Conservation (phyloP, 2,888 invertebrate species). For the Podabrus alpinus region DNA sequence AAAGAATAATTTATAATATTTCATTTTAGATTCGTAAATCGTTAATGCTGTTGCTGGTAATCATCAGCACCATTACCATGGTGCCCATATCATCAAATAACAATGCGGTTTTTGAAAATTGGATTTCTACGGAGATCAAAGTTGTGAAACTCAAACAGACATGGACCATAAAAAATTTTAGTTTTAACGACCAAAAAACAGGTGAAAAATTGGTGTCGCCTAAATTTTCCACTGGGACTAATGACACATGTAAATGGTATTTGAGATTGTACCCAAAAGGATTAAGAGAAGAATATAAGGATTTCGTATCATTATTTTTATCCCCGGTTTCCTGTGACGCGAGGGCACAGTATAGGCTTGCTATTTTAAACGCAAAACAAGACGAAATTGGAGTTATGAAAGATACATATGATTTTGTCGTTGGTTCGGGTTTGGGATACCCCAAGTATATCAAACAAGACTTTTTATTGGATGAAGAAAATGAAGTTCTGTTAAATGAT, state of each 20-base stretch:
- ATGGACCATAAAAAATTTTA: conserved; percentile 99
- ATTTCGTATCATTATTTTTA: conserved; percentile 98
- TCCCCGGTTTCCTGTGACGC: conserved; percentile 99
- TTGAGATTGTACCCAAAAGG: conserved; percentile 99
- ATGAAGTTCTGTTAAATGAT: conserved; percentile 97
- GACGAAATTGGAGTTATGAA: conserved; percentile 99
- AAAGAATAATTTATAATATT: not conserved
- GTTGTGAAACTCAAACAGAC: conserved; percentile 99
- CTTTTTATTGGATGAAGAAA: conserved; percentile 97
- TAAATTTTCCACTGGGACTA: conserved; percentile 98
- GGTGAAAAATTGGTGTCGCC: conserved; percentile 99
- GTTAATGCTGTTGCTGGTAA: not conserved
- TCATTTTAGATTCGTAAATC: not conserved
- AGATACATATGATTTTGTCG: conserved; percentile 94
- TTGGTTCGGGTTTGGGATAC: conserved; percentile 99
- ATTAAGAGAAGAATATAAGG: conserved; percentile 99
- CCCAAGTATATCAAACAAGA: conserved; percentile 99
- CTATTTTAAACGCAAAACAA: conserved; percentile 98
- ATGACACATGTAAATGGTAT: conserved; percentile 99
- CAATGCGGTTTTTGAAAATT: not conserved
- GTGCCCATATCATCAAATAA: not conserved
- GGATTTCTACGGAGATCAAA: conserved; percentile 78
- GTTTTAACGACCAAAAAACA: conserved; percentile 99
- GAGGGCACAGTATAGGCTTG: conserved; percentile 99
- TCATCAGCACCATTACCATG: not conserved